Evolutionary conservation across 2,113 vertebrate species (phyloP).

Genomic region (Pampusana beccarii): DNA sequence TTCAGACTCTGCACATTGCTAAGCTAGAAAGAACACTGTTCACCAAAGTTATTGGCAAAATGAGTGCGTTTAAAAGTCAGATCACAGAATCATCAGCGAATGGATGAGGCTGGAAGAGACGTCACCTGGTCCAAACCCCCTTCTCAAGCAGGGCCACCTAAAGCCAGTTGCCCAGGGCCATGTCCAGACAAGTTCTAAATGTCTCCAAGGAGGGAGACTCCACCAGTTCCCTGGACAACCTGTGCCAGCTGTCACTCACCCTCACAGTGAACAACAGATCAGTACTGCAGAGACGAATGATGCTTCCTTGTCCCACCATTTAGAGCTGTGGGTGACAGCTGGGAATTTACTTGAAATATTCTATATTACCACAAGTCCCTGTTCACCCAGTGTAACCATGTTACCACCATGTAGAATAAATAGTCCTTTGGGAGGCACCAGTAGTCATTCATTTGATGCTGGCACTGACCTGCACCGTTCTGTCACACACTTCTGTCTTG

Average conservation of each 20-base stretch:
- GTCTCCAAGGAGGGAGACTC: neutral
- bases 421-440: neutral
- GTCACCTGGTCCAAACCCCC: neutral
- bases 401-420: neutral
- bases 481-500: neutral
- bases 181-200: neutral
- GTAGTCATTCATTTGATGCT: neutral
- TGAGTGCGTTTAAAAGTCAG: neutral
- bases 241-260: accelerated
- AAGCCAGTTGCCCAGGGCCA: neutral
- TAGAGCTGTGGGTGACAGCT: neutral
- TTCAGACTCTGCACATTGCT: neutral
- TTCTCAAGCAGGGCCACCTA: neutral
- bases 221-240: neutral
- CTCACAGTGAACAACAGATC: neutral
- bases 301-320: neutral
- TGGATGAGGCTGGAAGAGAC: neutral
- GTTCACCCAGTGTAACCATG: neutral
- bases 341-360: neutral
- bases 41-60: neutral
- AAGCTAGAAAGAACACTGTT: neutral
- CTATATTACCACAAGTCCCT: neutral
- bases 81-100: neutral
- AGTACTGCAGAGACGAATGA: neutral
- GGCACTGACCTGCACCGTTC: neutral